Evolutionary conservation across 2,797 vertebrate genomes (phyloP), one percentile per base, ranked within the genome.

Genomic region (Xerus rutilus): DNA sequence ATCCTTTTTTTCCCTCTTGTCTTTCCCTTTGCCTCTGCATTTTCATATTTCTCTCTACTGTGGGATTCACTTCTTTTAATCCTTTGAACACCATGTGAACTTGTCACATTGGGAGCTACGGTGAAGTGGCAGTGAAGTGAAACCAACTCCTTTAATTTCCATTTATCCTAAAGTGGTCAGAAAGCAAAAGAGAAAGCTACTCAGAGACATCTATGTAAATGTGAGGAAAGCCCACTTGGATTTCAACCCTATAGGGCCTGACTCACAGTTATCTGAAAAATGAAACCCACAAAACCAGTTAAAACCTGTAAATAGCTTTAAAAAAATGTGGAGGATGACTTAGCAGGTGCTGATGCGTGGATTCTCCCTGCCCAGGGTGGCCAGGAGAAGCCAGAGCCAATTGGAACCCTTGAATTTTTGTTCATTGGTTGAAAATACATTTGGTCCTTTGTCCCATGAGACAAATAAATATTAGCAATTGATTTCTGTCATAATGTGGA

Each of bases 1-100:
- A 78, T 65, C 43, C 86, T 67, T 13, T 35, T 77, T 89, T 86
- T 20, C 12, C 35, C 47, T 77, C 95, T 82, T 76, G 25, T 83
- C 76, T 94, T 92, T 96, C 47, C 54, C 39, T 95, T 78, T 96
- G 64, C 72, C 78, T 84, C 39, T 59, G n/a, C 4, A 15, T 82
- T 90, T 85, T 83, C 74, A 45, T 77, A 81, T 91, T 84, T 95
- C 45, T 94, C 35, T 95, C 49, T 69, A 81, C 86, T 79, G 17
- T 35, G 70, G 39, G 30, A 86, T 72, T 43, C 17, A 49, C 17
- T 91, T 82, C 74, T 89, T 90, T 86, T 47, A 70, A 87, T 91
- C 57, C 43, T 88, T 81, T 92, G 86, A 96, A 93, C 35, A 65
- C 13, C 20, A 20, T 10, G 30, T 89, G 86, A 86, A 47, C 54